Evolutionary conservation across 2,888 invertebrate species (phyloP).

Genomic region (Lepas anatifera): DNA sequence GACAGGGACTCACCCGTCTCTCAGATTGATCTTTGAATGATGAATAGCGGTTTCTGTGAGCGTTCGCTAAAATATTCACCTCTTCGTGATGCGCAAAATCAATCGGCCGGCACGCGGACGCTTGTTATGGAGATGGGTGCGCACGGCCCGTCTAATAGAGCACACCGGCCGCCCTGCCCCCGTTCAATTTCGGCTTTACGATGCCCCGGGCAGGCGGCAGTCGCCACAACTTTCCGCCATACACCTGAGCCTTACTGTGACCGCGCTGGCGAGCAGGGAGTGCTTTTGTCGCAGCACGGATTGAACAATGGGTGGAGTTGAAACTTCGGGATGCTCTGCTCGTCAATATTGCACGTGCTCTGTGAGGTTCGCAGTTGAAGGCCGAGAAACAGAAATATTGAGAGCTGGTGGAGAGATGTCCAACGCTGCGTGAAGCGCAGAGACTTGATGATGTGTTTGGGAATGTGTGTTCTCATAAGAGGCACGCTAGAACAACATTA

Average conservation of each 20-base stretch:
- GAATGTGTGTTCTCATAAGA: no score
- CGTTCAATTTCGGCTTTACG: slow-evolving; percentile 1
- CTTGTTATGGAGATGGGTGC: slow-evolving; percentile 3
- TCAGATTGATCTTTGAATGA: neutral
- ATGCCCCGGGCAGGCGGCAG: neutral
- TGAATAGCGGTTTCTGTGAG: neutral
- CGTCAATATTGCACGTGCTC: neutral
- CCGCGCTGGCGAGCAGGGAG: no score
- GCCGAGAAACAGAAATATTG: no score
- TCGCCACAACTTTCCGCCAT: neutral
- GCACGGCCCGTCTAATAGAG: neutral
- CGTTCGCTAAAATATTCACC: neutral
- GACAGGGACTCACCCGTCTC: neutral
- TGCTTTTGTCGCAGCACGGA: neutral
- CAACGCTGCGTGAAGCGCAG: no score
- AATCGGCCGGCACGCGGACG: neutral
- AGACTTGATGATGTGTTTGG: no score
- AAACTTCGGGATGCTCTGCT: neutral
- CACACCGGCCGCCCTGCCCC: neutral
- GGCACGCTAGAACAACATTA: no score
- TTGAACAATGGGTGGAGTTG: neutral
- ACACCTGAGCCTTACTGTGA: neutral
- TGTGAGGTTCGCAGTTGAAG: no score
- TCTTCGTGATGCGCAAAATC: neutral
- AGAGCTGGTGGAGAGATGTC: no score